Evolutionary conservation across 2,797 vertebrate species (phyloP), one percentile per base, ranked within the genome.

Genomic region (Rhinatrema bivittatum): DNA sequence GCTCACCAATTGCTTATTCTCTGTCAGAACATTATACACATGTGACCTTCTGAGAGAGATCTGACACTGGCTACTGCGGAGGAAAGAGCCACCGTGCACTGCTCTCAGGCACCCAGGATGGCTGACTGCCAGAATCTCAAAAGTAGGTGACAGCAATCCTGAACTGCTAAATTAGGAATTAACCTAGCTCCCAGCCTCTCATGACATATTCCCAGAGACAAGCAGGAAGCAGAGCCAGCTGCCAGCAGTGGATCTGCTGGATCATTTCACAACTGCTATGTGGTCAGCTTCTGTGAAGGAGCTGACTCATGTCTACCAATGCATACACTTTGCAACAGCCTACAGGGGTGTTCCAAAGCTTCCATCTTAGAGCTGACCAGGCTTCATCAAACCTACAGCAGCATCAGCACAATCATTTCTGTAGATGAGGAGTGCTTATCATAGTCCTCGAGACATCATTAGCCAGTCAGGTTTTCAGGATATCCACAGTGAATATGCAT

Each of bases 231-330:
- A 46, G 61, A 62, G 47, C 16, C 51, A 54, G 36, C 27, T 30
- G 17, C 28, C 22, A n/a, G n/a, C n/a, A 18, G 34, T 50, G 23
- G 29, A 37, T 41, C 53, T 51, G 22, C 26, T 50, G 20, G 17
- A 50, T 71, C 42, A 60, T 43, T 65, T 56, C 47, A 61, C 6
- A 61, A 36, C 34, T 42, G 15, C 43, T 46, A 33, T 27, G 22
- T 25, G 29, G 16, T 43, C 46, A 33, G 46, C 16, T 43, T 61
- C 22, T 31, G 10, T 16, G 44, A 28, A 41, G 50, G 50, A 46
- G 55, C 50, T 59, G 39, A 36, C 33, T 65, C 42, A 42, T 14
- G 52, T 55, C 30, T 32, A 15, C 34, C 43, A 56, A 30, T 31
- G 37, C n/a, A 22, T 12, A 19, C 29, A 16, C 32, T 26, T 26